Conservation (phyloP, 2,113 vertebrate genomes). For the Pseudolaguvia tuberculata region DNA sequence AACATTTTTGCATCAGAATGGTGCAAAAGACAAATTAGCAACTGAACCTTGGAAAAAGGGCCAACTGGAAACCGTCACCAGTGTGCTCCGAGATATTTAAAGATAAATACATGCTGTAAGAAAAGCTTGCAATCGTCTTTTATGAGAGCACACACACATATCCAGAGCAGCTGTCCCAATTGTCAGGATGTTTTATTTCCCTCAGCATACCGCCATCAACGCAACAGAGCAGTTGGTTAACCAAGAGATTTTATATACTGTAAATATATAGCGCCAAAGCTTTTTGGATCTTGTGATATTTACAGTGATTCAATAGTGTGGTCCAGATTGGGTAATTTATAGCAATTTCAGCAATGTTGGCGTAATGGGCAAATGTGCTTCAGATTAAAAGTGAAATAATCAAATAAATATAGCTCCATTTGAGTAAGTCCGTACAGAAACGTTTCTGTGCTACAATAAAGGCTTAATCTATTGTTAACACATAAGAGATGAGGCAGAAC, state of each 20-base stretch:
- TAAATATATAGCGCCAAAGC: not conserved
- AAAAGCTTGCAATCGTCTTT: not conserved
- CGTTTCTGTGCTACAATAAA: conserved; percentile 5
- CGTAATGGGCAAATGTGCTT: conserved; percentile 6
- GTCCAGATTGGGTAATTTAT: not conserved
- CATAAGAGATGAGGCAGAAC: not conserved
- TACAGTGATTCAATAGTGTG: not conserved
- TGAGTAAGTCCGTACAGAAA: not conserved
- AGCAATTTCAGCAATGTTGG: conserved; percentile 7
- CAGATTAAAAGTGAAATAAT: conserved; percentile 14
- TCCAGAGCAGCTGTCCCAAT: conserved; percentile 10
- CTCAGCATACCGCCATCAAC: not conserved
- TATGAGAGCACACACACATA: not conserved
- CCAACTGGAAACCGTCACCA: conserved; percentile 22
- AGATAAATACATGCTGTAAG: conserved; percentile 30
- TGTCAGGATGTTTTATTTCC: not conserved
- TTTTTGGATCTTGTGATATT: not conserved
- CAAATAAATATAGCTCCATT: not conserved
- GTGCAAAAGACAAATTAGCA: conserved; percentile 35
- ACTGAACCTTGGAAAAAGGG: conserved; percentile 10
- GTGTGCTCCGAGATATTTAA: not conserved
- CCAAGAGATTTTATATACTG: not conserved
- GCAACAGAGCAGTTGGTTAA: not conserved
- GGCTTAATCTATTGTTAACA: not conserved
- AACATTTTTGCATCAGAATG: conserved; percentile 24